phyloP scores from a whole-genome alignment of 2,797 vertebrate species.

The Eulemur mongoz region DNA sequence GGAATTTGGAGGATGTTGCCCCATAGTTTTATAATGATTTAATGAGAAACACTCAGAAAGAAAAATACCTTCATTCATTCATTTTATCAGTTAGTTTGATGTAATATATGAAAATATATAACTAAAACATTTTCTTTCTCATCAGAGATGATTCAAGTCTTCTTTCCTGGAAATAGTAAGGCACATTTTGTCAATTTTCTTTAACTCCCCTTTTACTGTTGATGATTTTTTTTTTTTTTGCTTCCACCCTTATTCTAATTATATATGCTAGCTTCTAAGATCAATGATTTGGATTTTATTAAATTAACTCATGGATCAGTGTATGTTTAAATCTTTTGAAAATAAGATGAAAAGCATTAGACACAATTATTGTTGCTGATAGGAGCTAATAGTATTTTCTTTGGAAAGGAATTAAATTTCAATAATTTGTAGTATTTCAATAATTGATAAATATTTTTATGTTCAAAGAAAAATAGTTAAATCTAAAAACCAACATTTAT shows the following conservation, averaged over 20 bases:
- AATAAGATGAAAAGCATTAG: neutral
- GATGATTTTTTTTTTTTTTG: neutral
- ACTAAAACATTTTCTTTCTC: neutral
- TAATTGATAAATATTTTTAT: neutral
- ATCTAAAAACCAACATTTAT: neutral
- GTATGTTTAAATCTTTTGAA: neutral
- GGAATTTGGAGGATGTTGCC: neutral
- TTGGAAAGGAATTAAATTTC: neutral
- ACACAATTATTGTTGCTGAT: neutral
- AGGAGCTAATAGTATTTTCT: neutral
- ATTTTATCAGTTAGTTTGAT: neutral
- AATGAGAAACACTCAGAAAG: neutral
- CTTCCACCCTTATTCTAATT: neutral
- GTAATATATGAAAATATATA: neutral
- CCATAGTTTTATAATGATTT: neutral
- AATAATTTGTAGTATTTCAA: neutral
- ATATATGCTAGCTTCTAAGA: neutral
- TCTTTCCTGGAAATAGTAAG: neutral
- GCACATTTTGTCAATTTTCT: neutral
- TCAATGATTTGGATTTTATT: neutral
- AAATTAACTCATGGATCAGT: neutral
- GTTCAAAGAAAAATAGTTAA: conserved; percentile 2
- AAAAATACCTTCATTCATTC: neutral
- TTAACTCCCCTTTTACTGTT: neutral
- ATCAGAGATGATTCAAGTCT: neutral